phyloP scores from a whole-genome alignment of 2,113 vertebrate genomes.

The Dendropsophus ebraccatus region DNA sequence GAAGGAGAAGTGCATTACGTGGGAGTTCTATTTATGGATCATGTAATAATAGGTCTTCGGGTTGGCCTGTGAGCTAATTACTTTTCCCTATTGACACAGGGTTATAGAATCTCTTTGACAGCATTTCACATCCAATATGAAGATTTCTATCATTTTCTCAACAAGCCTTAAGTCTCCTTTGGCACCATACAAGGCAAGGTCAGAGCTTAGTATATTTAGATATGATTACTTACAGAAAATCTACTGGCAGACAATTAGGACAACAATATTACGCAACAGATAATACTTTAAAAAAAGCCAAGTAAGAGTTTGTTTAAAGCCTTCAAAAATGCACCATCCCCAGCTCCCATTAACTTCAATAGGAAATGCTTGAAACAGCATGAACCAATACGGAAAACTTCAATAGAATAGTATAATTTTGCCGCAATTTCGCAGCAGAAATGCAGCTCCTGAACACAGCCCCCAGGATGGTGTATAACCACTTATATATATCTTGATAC shows the following conservation, averaged over 20 bases:
- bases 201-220: not conserved
- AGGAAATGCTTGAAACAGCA: too few relatives aligned
- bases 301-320: too few relatives aligned
- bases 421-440: too few relatives aligned
- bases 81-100: conserved; percentile 24
- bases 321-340: too few relatives aligned
- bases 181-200: conserved; percentile 30
- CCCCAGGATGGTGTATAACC: too few relatives aligned
- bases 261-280: too few relatives aligned
- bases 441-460: too few relatives aligned
- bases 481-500: too few relatives aligned
- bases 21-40: conserved; percentile 19
- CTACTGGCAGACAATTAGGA: too few relatives aligned
- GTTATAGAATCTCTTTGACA: conserved; percentile 42
- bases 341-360: too few relatives aligned
- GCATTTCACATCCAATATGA: conserved; percentile 34
- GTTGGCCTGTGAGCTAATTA: conserved; percentile 36
- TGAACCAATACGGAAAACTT: not conserved
- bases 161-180: conserved; percentile 11
- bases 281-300: too few relatives aligned
- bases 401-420: too few relatives aligned
- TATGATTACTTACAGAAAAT: not conserved
- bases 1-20: not conserved
- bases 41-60: conserved; percentile 17
- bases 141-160: conserved; percentile 46